Evolutionary conservation across 2,797 vertebrate genomes (phyloP).

Genomic region (Sorex maritimensis): DNA sequence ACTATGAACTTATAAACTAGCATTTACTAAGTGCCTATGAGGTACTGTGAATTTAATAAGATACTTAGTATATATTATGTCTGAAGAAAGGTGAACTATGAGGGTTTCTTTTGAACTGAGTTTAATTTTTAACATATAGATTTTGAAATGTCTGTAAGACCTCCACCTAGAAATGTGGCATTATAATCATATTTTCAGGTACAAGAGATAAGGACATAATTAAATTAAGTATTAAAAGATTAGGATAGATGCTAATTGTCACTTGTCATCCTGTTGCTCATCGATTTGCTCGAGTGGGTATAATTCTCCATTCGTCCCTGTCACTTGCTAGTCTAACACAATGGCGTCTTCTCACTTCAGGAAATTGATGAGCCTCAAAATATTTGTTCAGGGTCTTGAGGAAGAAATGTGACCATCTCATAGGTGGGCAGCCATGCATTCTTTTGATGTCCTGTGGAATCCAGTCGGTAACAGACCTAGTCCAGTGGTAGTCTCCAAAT

Average conservation of each 20-base stretch:
- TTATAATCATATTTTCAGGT: constrained; percentile 27
- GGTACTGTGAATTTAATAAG: constrained; percentile 5
- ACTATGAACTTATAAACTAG: background rate
- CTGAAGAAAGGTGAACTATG: constrained; percentile 61
- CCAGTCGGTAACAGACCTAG: too few relatives aligned
- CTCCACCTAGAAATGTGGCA: constrained; percentile 43
- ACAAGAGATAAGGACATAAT: constrained; percentile 57
- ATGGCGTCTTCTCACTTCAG: too few relatives aligned
- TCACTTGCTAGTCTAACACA: too few relatives aligned
- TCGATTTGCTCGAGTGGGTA: too few relatives aligned
- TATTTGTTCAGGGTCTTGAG: too few relatives aligned
- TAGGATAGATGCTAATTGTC: background rate
- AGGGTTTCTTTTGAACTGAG: background rate
- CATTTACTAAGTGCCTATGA: constrained; percentile 36
- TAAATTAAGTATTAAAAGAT: constrained; percentile 43
- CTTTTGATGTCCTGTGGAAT: too few relatives aligned
- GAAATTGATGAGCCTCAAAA: too few relatives aligned
- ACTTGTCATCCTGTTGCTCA: too few relatives aligned
- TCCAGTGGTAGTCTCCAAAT: too few relatives aligned
- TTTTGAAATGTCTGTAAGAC: constrained; percentile 48
- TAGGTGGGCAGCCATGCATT: too few relatives aligned
- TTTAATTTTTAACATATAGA: constrained; percentile 38
- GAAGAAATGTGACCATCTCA: too few relatives aligned
- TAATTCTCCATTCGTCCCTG: too few relatives aligned
- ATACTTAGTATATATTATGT: constrained; percentile 58